phyloP scores from a whole-genome alignment of 1,140 invertebrate species.

The Galleria mellonella region DNA sequence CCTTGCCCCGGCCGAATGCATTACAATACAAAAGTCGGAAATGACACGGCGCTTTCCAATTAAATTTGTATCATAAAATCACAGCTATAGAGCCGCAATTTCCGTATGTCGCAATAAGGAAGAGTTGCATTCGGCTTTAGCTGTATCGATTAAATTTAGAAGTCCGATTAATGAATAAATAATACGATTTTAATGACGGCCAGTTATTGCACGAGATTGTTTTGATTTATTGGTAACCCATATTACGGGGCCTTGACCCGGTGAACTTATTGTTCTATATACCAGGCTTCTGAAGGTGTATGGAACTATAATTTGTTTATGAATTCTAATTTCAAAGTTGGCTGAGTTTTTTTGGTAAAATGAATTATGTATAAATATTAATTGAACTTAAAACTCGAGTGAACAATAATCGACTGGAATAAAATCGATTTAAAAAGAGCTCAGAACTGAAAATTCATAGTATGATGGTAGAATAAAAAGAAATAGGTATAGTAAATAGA shows the following conservation, averaged over 20 bases:
- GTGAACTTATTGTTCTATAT: too few relatives aligned
- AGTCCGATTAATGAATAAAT: constrained; percentile 13
- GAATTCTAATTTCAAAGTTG: too few relatives aligned
- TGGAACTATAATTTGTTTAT: too few relatives aligned
- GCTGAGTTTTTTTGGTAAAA: too few relatives aligned
- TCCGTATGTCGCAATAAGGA: constrained; percentile 4
- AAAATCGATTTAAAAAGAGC: too few relatives aligned
- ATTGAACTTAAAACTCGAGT: too few relatives aligned
- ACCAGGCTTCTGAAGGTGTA: too few relatives aligned
- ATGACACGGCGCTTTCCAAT: constrained; percentile 37
- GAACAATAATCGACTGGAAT: too few relatives aligned
- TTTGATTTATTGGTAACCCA: constrained; percentile 25
- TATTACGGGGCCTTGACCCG: constrained; percentile 27
- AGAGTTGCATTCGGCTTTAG: constrained; percentile 19
- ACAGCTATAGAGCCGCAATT: constrained; percentile 9
- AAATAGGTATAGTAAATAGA: too few relatives aligned
- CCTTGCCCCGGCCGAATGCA: constrained; percentile 50
- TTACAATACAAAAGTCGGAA: constrained; percentile 64
- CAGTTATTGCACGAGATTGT: constrained; percentile 6
- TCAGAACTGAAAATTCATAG: too few relatives aligned
- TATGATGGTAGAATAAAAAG: too few relatives aligned
- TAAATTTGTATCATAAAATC: constrained; percentile 47
- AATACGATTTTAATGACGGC: constrained; percentile 29
- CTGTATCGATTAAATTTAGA: constrained; percentile 18
- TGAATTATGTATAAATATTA: too few relatives aligned